A percentile compares a stretch with the other conserved stretches of the same genome.
Evolutionary conservation across 2,797 vertebrate genomes (phyloP).

Genomic region (Neopelma chrysocephalum): DNA sequence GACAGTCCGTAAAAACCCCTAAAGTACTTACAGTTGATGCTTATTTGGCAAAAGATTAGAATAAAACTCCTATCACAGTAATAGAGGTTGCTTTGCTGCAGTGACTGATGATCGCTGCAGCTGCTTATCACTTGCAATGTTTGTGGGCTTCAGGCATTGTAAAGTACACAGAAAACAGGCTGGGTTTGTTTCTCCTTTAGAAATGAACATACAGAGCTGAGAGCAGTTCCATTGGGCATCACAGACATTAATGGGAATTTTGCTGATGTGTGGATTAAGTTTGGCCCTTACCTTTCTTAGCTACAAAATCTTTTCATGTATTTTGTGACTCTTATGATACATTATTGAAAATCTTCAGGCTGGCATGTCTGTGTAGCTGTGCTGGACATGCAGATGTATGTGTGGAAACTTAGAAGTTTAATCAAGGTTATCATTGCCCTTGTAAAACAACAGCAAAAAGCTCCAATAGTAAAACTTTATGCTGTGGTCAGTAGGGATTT

Average conservation of each 20-base stretch:
- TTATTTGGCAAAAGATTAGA: background rate
- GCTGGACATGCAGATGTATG: background rate
- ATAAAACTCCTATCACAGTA: background rate
- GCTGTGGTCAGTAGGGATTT: background rate
- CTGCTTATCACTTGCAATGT: background rate
- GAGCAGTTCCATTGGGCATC: background rate
- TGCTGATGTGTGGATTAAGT: background rate
- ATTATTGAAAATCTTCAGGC: background rate
- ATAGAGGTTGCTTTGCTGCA: background rate
- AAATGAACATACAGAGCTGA: background rate
- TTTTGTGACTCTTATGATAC: background rate
- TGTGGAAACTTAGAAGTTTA: background rate
- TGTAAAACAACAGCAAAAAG: background rate
- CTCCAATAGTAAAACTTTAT: background rate
- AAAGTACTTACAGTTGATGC: background rate
- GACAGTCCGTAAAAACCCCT: background rate
- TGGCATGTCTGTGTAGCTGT: background rate
- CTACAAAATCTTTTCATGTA: background rate
- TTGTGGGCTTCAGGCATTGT: background rate
- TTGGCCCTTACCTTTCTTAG: background rate
- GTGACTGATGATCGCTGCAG: background rate
- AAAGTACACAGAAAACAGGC: background rate
- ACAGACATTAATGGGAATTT: background rate
- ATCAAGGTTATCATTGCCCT: background rate
- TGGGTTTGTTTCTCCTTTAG: background rate